Evolutionary conservation across 2,113 vertebrate genomes (phyloP), one percentile per base, ranked within the genome.

Genomic region (Trichomycterus rosablanca): DNA sequence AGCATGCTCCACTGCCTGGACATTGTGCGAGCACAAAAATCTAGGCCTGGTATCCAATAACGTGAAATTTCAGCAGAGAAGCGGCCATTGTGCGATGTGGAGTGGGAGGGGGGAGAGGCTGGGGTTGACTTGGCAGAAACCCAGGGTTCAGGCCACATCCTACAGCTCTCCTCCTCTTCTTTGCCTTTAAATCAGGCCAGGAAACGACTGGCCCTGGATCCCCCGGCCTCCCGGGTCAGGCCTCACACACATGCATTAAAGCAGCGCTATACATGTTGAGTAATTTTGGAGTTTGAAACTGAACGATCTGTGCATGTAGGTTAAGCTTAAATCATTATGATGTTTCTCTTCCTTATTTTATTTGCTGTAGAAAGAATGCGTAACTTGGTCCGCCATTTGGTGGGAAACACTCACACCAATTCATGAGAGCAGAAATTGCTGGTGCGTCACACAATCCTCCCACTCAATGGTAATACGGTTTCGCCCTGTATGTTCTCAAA

Each of bases 61-160:
- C 84, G 83, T 87, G 86, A 87, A 86, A 88, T 86, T 87, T 86
- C 86, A 86, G 80, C 80, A 86, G 86, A 88, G 84, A 87, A 87
- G 82, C 81, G 34, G 77, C 83, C 84, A 86, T 88, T 88, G 86
- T 86, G 78, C 82, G 66, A 75, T 70, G 67, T 70, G 77, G 63
- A 54, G 63, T 74, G 37, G 46, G 5, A 69, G 76, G 74, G n/a
- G 44, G 58, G 77, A 70, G 79, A 70, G 74, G 73, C 74, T 79
- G 76, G 78, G 81, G 81, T 83, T 72, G 73, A 81, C 78, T 86
- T 86, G 84, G 86, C 83, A 32, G 75, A 71, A 78, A 64, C 79
- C 83, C 84, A 83, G 79, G 79, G 74, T 80, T 84, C 80, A 82
- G 79, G 81, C 84, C 81, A 85, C 82, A 85, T 85, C 86, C 80